phyloP scores from a whole-genome alignment of 2,888 invertebrate genomes.

The Drosophila tanythrix region DNA sequence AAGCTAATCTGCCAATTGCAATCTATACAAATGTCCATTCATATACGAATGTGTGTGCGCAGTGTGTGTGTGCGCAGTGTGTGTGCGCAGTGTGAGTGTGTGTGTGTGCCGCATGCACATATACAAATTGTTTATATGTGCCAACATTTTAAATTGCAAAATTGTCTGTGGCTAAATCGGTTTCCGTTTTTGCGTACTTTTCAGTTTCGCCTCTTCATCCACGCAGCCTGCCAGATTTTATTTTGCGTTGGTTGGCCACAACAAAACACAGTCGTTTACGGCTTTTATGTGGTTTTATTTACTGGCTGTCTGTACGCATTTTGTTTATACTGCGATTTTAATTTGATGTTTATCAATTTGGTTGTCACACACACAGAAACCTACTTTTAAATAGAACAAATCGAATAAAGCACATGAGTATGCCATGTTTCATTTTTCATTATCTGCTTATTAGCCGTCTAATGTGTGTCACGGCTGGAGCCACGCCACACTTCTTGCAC shows the following conservation, averaged over 20 bases:
- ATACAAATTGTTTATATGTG: conserved; percentile 71
- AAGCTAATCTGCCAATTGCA: conserved; percentile 70
- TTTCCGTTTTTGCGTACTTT: conserved; percentile 44
- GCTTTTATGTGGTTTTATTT: conserved; percentile 72
- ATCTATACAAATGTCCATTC: conserved; percentile 57
- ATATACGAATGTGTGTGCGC: not conserved
- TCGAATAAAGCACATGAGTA: conserved; percentile 34
- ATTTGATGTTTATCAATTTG: conserved; percentile 73
- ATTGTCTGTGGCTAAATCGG: conserved; percentile 78
- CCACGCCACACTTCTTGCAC: conserved; percentile 21
- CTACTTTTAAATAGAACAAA: not conserved
- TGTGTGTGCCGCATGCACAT: conserved; percentile 6
- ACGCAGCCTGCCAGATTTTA: conserved; percentile 41
- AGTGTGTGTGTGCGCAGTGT: conserved; percentile 9
- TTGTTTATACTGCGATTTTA: conserved; percentile 58
- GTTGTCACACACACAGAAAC: conserved; percentile 4
- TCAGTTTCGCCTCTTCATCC: conserved; percentile 11
- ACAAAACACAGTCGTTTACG: conserved; percentile 69
- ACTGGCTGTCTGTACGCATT: conserved; percentile 48
- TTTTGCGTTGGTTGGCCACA: conserved; percentile 45
- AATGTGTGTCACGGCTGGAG: conserved; percentile 43
- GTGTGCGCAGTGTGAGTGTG: conserved; percentile 10
- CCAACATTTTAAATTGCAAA: conserved; percentile 76
- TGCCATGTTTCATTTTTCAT: conserved; percentile 54
- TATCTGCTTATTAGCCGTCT: conserved; percentile 69